A percentile compares a stretch with the other conserved stretches of the same genome.
phyloP scores from a whole-genome alignment of 2,888 invertebrate species.

The Drosophila picticornis region DNA sequence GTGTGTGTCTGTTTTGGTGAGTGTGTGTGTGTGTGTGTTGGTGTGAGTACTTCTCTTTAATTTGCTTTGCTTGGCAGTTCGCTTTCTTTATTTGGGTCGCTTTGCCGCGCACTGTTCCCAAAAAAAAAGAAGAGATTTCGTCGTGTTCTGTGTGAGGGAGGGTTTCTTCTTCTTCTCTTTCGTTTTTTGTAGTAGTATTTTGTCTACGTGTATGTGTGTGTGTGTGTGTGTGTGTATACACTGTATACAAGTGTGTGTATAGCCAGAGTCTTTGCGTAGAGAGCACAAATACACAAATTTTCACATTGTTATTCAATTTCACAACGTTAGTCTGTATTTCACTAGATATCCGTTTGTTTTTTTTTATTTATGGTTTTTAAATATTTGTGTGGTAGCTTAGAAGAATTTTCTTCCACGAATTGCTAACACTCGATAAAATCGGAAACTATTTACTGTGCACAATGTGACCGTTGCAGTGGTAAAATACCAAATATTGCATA shows the following conservation, averaged over 20 bases:
- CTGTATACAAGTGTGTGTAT: slow-evolving; percentile 44
- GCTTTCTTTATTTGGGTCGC: slow-evolving; percentile 78
- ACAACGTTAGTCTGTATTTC: slow-evolving; percentile 10
- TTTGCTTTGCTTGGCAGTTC: slow-evolving; percentile 59
- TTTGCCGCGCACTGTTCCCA: slow-evolving; percentile 56
- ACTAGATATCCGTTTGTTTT: slow-evolving; percentile 13
- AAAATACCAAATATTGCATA: slow-evolving; percentile 30
- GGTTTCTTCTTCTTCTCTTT: slow-evolving; percentile 25
- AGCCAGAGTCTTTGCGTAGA: slow-evolving; percentile 21
- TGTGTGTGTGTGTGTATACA: slow-evolving; percentile 38
- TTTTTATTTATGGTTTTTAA: slow-evolving; percentile 10
- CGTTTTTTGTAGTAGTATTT: slow-evolving; percentile 64
- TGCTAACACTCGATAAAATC: slow-evolving; percentile 70
- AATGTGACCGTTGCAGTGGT: slow-evolving; percentile 39
- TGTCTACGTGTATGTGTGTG: slow-evolving; percentile 62
- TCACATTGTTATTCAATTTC: slow-evolving; percentile 29
- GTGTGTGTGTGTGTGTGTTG: slow-evolving; percentile 14
- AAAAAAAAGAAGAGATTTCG: slow-evolving; percentile 49
- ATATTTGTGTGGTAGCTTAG: slow-evolving; percentile 30
- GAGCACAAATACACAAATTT: not conserved
- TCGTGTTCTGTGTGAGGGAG: slow-evolving; percentile 43
- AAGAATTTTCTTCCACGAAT: slow-evolving; percentile 63
- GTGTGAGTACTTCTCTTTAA: slow-evolving; percentile 37
- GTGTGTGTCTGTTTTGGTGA: slow-evolving; percentile 5
- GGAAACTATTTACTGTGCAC: slow-evolving; percentile 67